These are phyloP conservation scores for Promerops cafer DNA, from an alignment of 2,113 vertebrate genomes.

Conservation along the genomic window DNA sequence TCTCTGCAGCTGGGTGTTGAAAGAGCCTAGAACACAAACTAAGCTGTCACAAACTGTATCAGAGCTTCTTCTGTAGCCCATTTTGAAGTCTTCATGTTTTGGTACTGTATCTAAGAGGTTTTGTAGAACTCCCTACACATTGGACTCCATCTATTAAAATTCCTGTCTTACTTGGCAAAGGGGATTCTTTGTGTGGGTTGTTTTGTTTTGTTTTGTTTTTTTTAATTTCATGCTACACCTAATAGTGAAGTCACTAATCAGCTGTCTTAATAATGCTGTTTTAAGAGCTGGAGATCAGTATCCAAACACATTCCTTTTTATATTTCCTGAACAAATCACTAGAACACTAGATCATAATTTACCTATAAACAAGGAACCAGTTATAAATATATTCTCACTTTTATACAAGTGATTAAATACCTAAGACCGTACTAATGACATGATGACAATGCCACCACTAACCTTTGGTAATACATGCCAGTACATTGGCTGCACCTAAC, in stretches of 20 bases:
- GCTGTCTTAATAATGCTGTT: neutral
- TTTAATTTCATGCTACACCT: neutral
- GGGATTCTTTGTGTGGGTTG: neutral
- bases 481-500: neutral
- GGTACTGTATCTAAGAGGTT: neutral
- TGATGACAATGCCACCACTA: neutral
- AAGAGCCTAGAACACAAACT: neutral
- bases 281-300: neutral
- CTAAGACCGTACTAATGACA: neutral
- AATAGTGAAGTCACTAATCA: neutral
- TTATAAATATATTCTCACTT: neutral
- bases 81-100: slow-evolving; percentile 4
- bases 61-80: neutral
- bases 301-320: neutral
- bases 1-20: neutral
- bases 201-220: neutral
- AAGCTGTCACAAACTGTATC: neutral
- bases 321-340: neutral
- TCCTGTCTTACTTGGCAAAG: neutral
- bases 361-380: neutral
- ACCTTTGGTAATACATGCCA: rapidly evolving
- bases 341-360: neutral
- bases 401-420: neutral
- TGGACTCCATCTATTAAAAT: slow-evolving; percentile 6
- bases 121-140: neutral